phyloP scores from a whole-genome alignment of 2,797 vertebrate genomes.

The Ispidina picta region DNA sequence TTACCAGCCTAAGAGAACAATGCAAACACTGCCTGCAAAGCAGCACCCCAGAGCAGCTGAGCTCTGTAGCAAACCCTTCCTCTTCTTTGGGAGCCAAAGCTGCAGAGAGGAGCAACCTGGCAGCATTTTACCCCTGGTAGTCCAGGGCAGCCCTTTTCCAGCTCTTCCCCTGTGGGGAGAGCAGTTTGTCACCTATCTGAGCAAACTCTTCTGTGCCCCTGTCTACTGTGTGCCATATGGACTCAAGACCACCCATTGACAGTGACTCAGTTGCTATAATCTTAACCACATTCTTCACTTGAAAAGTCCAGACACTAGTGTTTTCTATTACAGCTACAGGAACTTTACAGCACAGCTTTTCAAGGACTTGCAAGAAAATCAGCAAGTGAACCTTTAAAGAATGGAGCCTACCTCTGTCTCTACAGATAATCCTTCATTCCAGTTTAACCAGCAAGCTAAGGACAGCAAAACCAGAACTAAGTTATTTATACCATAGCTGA shows the following conservation, averaged over 20 bases:
- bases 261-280: constrained; percentile 23
- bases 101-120: neutral
- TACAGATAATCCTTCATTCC: neutral
- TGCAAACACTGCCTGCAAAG: neutral
- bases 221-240: constrained; percentile 5
- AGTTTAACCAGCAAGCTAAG: neutral
- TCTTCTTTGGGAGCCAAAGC: neutral
- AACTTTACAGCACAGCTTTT: neutral
- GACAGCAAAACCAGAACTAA: neutral
- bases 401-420: neutral
- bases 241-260: constrained; percentile 38
- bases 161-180: accelerated
- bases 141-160: neutral
- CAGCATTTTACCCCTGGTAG: neutral
- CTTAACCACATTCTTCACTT: constrained; percentile 49
- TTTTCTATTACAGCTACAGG: constrained; percentile 37
- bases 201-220: neutral
- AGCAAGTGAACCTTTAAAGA: neutral
- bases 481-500: neutral
- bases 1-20: constrained; percentile 17
- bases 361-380: neutral
- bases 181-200: neutral
- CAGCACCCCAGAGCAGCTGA: neutral
- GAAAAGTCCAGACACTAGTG: constrained; percentile 8
- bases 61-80: neutral